A percentile compares a stretch with the other conserved stretches of the same genome.
phyloP scores from a whole-genome alignment of 2,113 vertebrate species.

The Lophotis ruficrista region DNA sequence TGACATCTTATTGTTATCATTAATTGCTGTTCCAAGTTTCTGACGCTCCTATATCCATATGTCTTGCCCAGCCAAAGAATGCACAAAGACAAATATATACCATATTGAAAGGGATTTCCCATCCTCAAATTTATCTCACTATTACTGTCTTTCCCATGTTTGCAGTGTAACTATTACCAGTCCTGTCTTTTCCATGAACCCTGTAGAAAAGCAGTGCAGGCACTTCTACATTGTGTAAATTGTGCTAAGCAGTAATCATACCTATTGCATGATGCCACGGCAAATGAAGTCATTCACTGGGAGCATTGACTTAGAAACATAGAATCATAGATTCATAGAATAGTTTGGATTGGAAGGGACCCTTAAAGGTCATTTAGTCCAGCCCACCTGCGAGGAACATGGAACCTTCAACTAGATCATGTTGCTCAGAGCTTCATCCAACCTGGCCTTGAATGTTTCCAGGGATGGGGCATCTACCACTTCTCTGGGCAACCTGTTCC shows the following conservation, averaged over 20 bases:
- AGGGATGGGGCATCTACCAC: too few species aligned
- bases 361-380: too few species aligned
- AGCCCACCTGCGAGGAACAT: too few species aligned
- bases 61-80: background rate
- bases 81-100: background rate
- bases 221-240: background rate
- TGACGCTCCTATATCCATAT: background rate
- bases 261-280: background rate
- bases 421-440: too few species aligned
- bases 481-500: too few species aligned
- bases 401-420: too few species aligned
- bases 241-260: background rate
- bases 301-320: background rate
- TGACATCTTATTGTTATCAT: background rate
- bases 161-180: background rate
- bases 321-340: too few species aligned
- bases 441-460: too few species aligned
- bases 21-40: background rate
- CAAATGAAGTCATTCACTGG: background rate
- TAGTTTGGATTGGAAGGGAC: too few species aligned
- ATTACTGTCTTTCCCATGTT: background rate
- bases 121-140: background rate
- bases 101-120: background rate
- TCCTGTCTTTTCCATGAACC: background rate
- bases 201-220: background rate